Percentiles rank a stretch among this genome's conserved stretches.
These are phyloP conservation scores for Oreortyx pictus DNA, from an alignment of 2,797 vertebrate genomes.

Conservation along the genomic window DNA sequence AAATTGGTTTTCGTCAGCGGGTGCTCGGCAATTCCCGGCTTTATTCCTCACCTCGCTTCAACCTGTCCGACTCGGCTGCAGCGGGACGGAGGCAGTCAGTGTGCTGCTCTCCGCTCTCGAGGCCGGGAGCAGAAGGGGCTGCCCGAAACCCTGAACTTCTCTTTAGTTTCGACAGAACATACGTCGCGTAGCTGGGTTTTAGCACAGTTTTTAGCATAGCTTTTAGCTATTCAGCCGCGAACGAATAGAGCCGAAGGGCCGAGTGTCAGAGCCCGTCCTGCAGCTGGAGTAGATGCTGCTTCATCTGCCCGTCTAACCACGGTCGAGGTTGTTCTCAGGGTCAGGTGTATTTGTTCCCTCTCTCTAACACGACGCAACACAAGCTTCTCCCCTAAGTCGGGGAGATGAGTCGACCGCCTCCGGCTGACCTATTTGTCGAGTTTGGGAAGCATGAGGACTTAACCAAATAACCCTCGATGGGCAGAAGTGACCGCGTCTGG, in stretches of 20 bases:
- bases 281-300: neutral
- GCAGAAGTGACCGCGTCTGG: neutral
- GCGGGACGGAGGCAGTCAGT: fast-evolving
- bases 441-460: neutral
- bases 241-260: neutral
- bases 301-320: fast-evolving
- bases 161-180: neutral
- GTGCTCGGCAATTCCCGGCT: neutral
- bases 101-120: neutral
- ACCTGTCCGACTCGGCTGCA: neutral
- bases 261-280: neutral
- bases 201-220: neutral
- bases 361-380: neutral
- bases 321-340: neutral
- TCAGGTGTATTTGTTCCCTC: neutral
- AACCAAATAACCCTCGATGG: neutral
- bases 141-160: neutral
- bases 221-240: neutral
- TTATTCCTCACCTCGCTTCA: neutral
- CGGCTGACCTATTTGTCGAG: neutral
- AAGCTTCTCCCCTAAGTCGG: neutral
- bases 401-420: neutral
- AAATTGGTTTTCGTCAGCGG: neutral
- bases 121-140: neutral
- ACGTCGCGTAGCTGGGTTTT: neutral